These are phyloP conservation scores for Gymnarchus niloticus DNA, from an alignment of 2,113 vertebrate species.

Conservation along the genomic window DNA sequence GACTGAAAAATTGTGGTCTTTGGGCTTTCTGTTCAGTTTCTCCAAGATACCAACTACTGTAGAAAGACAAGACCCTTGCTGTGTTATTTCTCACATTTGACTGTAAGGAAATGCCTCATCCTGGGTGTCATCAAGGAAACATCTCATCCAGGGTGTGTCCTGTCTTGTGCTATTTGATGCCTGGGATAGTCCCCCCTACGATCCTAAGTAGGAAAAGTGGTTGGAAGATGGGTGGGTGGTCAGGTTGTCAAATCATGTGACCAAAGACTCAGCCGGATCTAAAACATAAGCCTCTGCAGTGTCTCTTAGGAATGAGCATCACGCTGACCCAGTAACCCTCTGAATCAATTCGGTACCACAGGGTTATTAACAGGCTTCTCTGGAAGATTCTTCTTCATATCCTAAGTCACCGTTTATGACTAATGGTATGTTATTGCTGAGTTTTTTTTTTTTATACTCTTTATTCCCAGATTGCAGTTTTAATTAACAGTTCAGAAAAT, in stretches of 20 bases:
- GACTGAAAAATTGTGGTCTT: background rate
- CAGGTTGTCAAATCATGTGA: too few relatives aligned
- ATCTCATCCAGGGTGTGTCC: background rate
- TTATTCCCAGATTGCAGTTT: background rate
- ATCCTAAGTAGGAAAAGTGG: too few relatives aligned
- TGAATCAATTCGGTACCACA: background rate
- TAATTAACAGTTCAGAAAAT: background rate
- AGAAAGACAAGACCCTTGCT: background rate
- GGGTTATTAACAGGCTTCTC: background rate
- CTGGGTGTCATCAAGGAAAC: background rate
- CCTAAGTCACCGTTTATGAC: background rate
- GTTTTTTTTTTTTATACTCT: background rate
- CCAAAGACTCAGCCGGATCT: background rate
- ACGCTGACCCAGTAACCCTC: background rate
- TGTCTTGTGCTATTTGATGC: background rate
- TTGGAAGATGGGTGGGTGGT: too few relatives aligned
- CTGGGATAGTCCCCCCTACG: too few relatives aligned
- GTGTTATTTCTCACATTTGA: background rate
- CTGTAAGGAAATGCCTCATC: background rate
- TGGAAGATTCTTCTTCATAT: background rate
- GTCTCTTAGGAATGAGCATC: background rate
- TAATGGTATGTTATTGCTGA: background rate
- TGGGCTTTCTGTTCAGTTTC: background rate
- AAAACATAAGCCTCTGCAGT: background rate
- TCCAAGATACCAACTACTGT: background rate